Evolutionary conservation across 2,888 invertebrate genomes (phyloP).

Genomic region (Archips xylosteana): DNA sequence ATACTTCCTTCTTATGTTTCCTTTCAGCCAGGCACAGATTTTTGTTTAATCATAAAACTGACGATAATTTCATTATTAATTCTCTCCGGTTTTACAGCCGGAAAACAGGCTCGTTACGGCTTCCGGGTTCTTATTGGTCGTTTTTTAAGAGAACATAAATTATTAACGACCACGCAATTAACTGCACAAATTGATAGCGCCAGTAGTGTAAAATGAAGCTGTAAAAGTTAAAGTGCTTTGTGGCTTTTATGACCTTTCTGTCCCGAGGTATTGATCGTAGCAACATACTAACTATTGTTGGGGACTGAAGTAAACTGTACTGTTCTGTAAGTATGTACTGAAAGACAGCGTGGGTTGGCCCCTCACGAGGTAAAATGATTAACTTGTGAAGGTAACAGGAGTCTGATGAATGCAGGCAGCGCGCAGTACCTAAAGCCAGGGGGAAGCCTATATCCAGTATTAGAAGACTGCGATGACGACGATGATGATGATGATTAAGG

Average conservation of each 20-base stretch:
- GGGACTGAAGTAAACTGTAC: too few relatives aligned
- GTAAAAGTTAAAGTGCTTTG: constrained; percentile 7
- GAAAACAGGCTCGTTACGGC: constrained; percentile 26
- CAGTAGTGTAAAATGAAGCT: constrained; percentile 9
- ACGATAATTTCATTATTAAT: constrained; percentile 29
- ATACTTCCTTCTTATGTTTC: background rate
- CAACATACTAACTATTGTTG: background rate
- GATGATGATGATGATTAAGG: too few relatives aligned
- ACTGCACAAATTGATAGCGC: background rate
- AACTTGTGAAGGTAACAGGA: too few relatives aligned
- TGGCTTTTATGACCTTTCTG: background rate
- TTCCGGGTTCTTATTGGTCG: constrained; percentile 25
- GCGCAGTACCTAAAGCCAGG: too few relatives aligned
- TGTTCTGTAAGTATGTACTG: too few relatives aligned
- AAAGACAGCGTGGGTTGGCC: too few relatives aligned
- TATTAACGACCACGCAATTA: constrained; percentile 7
- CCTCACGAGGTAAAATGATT: too few relatives aligned
- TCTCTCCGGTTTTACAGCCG: constrained; percentile 30
- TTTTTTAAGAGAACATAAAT: constrained; percentile 33
- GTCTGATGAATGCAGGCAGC: too few relatives aligned
- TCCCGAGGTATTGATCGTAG: background rate
- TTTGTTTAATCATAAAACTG: constrained; percentile 14
- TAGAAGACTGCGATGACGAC: too few relatives aligned
- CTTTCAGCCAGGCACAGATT: background rate
- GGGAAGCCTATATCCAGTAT: too few relatives aligned